Conservation (phyloP, 2,888 invertebrate species). For the Coelogynopora nodosa region DNA sequence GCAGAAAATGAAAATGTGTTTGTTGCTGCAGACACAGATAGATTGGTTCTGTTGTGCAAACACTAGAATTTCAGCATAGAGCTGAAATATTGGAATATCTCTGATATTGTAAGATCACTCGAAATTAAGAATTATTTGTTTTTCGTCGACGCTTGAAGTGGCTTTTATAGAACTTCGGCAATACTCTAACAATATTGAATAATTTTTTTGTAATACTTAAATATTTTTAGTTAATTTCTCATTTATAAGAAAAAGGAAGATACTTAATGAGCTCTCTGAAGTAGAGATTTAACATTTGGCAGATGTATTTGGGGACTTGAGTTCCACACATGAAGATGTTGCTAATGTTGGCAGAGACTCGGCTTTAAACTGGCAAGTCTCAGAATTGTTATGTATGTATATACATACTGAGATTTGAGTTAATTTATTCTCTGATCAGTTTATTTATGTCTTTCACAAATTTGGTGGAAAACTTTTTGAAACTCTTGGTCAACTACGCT, state of each 20-base stretch:
- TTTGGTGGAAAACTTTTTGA: not conserved
- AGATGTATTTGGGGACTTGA: not conserved
- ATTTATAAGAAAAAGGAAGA: not conserved
- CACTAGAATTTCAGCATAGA: not conserved
- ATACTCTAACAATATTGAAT: not conserved
- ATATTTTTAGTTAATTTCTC: not conserved
- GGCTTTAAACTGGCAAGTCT: not conserved
- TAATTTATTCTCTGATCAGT: conserved; percentile 17
- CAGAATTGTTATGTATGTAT: not conserved
- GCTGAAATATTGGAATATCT: not conserved
- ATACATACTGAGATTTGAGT: not conserved
- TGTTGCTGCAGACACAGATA: not conserved
- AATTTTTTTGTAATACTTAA: too few relatives aligned
- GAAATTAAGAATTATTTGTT: not conserved
- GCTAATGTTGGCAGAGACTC: not conserved
- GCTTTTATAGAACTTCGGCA: not conserved
- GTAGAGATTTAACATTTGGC: not conserved
- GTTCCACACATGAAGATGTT: conserved; percentile 4
- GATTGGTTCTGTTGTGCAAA: not conserved
- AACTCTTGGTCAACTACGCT: not conserved
- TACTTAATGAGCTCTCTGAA: not conserved
- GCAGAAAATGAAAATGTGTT: not conserved
- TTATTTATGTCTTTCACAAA: not conserved
- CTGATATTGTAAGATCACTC: conserved; percentile 5
- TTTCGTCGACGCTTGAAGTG: conserved; percentile 9